These are phyloP conservation scores for Aleadryas rufinucha DNA, from an alignment of 2,113 vertebrate genomes.

Conservation along the genomic window DNA sequence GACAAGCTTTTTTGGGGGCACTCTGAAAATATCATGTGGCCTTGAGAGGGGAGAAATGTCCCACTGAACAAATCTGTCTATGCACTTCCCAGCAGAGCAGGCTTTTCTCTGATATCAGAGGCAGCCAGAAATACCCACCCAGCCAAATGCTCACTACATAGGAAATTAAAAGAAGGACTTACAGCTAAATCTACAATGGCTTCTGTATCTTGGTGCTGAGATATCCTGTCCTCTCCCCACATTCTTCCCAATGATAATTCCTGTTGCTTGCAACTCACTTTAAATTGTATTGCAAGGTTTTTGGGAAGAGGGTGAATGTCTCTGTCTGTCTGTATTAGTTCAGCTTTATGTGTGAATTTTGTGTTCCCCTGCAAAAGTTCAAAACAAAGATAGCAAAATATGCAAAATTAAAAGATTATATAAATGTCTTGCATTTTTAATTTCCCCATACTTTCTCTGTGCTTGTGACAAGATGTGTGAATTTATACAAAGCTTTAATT, in stretches of 20 bases:
- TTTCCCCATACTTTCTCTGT: not conserved
- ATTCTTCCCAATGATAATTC: not conserved
- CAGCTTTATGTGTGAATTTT: not conserved
- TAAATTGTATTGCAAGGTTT: not conserved
- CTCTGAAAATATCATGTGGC: not conserved
- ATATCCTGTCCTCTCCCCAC: not conserved
- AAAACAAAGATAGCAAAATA: not conserved
- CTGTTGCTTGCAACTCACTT: not conserved
- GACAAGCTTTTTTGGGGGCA: not conserved
- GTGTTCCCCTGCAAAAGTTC: not conserved
- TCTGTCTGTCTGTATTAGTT: not conserved
- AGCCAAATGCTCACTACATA: not conserved
- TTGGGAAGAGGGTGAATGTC: not conserved
- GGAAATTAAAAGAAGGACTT: not conserved
- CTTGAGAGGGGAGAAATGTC: not conserved
- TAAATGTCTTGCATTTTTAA: not conserved
- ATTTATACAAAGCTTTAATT: conserved; percentile 41
- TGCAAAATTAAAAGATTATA: not conserved
- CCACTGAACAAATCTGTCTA: not conserved
- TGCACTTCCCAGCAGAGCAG: not conserved
- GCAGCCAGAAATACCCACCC: not conserved
- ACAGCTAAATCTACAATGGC: not conserved
- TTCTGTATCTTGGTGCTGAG: not conserved
- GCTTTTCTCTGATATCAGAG: not conserved
- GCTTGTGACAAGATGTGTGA: not conserved